Evolutionary conservation across 1,140 invertebrate species (phyloP).

Genomic region (Nymphalis io): DNA sequence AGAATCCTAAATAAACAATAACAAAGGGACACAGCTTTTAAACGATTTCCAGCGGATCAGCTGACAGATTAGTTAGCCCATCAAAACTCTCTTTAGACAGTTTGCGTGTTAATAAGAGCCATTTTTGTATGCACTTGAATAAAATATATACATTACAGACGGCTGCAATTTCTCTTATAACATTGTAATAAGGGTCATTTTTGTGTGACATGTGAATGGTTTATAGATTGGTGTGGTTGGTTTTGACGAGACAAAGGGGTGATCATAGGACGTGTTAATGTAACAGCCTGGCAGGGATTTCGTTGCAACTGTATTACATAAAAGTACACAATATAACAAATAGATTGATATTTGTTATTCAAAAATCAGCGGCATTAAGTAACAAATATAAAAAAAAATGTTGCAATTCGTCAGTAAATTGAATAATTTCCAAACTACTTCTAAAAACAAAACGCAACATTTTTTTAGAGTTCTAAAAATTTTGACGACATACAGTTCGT

Average conservation of each 20-base stretch:
- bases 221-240: constrained; percentile 65
- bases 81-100: constrained; percentile 46
- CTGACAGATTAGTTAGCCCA: constrained; percentile 76
- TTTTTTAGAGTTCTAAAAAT: too few species aligned
- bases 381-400: neutral
- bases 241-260: constrained; percentile 70
- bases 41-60: constrained; percentile 76
- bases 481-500: neutral
- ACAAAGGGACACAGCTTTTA: constrained; percentile 73
- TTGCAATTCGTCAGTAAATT: too few species aligned
- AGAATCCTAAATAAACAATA: constrained; percentile 80
- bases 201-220: constrained; percentile 33
- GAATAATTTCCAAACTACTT: too few species aligned
- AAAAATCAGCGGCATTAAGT: neutral
- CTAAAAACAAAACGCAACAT: too few species aligned
- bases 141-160: neutral
- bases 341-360: neutral
- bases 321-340: neutral
- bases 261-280: constrained; percentile 47
- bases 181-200: constrained; percentile 41
- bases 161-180: neutral
- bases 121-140: constrained; percentile 39
- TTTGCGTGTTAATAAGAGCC: constrained; percentile 39
- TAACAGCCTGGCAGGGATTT: constrained; percentile 31
- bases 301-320: constrained; percentile 21